Evolutionary conservation across 2,113 vertebrate species (phyloP), one percentile per base, ranked within the genome.

Genomic region (Synodontis membranacea): DNA sequence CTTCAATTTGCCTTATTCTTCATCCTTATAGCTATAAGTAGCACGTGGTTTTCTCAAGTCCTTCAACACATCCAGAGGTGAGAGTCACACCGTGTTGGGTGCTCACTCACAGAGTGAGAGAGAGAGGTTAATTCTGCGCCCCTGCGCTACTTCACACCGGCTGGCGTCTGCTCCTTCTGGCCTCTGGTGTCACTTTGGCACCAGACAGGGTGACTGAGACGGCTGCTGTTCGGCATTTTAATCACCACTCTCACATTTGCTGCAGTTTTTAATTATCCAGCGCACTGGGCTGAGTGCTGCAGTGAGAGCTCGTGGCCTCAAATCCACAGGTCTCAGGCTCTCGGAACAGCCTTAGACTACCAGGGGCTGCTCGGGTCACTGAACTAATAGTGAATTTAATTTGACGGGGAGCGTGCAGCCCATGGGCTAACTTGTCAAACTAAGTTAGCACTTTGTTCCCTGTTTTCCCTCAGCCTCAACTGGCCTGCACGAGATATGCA

Each of bases 351-450:
- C 70, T 21, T 39, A 79, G 60, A 66, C 82, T 76, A 83, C 54
- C 54, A 84, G 64, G 84, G 58, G 52, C 78, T 74, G 83, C 88
- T 86, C 82, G 44, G 86, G 84, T 88, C 85, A 58, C n/a, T 64
- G 68, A 85, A 60, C 80, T 84, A 82, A 90, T 88, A 87, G 89
- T 89, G 89, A 88, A 90, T 89, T 89, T 89, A 88, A 89, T 88
- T 86, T 88, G 87, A 92, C 86, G 75, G 87, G 80, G 85, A 87
- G 83, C 64, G 82, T 80, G 87, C 72, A 68, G 83, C 74, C 88
- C 56, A 60, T 66, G 86, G 86, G 86, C 56, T 66, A 58, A 64
- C 83, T 75, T 88, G 89, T 90, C 83, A 60, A 58, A 83, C 75
- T 82, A 80, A 86, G 85, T 89, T 89, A 91, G 81, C 56, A 52